These are phyloP conservation scores for Eidolon dupreanum DNA, from an alignment of 2,797 vertebrate species.

Conservation along the genomic window DNA sequence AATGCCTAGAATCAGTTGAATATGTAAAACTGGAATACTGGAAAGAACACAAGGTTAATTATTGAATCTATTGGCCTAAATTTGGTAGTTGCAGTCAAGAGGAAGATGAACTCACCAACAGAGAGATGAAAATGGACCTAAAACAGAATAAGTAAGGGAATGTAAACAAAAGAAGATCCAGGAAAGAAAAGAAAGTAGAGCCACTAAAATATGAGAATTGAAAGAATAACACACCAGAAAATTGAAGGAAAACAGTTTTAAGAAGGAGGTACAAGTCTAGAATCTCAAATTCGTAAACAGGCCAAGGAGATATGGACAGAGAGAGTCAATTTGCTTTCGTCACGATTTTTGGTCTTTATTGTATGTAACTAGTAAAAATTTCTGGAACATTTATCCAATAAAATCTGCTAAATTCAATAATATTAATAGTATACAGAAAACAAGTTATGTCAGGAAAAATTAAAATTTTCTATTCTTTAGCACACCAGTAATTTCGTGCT, in stretches of 20 bases:
- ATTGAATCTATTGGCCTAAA: background rate
- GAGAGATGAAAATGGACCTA: background rate
- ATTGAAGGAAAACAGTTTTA: background rate
- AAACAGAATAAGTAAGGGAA: background rate
- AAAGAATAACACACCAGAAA: background rate
- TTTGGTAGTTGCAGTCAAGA: background rate
- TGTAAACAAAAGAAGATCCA: background rate
- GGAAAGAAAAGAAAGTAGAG: background rate
- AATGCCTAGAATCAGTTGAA: background rate
- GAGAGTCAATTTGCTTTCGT: background rate
- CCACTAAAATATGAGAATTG: background rate
- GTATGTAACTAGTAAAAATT: background rate
- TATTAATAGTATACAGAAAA: background rate
- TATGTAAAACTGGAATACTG: background rate
- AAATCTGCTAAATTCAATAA: background rate
- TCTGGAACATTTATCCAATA: background rate
- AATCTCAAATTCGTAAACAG: background rate
- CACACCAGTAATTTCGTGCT: slow-evolving; percentile 8
- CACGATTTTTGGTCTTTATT: background rate
- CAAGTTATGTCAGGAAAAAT: slow-evolving; percentile 13
- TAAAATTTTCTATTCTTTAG: background rate
- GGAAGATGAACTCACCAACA: background rate
- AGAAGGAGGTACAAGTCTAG: background rate
- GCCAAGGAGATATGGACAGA: background rate
- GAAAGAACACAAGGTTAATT: background rate